These are phyloP conservation scores for Cerastoderma edule DNA, from an alignment of 2,888 invertebrate species.

Conservation along the genomic window DNA sequence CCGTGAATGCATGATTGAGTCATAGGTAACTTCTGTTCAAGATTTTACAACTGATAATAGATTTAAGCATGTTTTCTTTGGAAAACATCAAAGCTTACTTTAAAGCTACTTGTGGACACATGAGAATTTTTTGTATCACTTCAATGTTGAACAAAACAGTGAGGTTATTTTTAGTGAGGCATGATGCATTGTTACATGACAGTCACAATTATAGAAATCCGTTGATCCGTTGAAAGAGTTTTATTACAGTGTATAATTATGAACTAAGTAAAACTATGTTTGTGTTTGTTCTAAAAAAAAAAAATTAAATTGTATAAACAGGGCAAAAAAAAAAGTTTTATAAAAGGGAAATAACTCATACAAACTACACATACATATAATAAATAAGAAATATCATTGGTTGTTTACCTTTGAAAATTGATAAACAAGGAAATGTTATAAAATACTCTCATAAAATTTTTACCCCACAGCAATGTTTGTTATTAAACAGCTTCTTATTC, in stretches of 20 bases:
- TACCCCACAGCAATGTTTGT: background rate
- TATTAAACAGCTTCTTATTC: no score
- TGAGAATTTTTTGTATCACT: background rate
- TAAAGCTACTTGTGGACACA: background rate
- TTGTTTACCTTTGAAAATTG: background rate
- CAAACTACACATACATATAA: background rate
- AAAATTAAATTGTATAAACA: background rate
- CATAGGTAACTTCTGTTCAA: no score
- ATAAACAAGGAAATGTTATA: background rate
- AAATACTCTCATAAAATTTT: background rate
- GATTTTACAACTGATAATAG: no score
- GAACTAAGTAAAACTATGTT: background rate
- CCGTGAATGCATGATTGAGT: no score
- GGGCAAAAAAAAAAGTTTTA: no score
- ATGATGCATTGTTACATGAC: background rate
- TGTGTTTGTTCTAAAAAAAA: slow-evolving; percentile 11
- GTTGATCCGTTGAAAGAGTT: background rate
- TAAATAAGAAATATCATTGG: background rate
- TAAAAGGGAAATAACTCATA: no score
- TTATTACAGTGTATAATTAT: background rate
- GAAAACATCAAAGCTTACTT: slow-evolving; percentile 2
- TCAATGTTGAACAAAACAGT: background rate
- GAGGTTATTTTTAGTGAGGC: background rate
- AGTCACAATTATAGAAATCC: background rate
- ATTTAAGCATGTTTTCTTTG: no score